These are phyloP conservation scores for Amphilophus citrinellus DNA, from an alignment of 2,113 vertebrate species.

Conservation along the genomic window DNA sequence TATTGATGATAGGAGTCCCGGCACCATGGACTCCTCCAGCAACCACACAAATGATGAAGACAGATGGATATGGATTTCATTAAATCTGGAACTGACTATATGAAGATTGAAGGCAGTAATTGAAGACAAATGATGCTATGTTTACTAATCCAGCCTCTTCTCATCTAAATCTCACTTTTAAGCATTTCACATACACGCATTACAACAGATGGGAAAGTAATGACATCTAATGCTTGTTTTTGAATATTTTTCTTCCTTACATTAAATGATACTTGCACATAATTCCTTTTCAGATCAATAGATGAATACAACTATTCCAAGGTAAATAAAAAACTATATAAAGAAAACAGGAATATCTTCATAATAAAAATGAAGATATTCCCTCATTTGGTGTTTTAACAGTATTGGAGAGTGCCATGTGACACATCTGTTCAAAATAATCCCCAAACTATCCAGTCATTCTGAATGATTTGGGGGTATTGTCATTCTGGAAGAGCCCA, in stretches of 20 bases:
- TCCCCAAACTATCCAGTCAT: background rate
- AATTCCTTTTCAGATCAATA: fast-evolving
- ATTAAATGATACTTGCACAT: background rate
- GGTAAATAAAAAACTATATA: background rate
- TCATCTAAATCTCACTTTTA: conserved; percentile 1
- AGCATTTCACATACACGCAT: background rate
- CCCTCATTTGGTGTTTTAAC: background rate
- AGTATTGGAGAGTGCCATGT: background rate
- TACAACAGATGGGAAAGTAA: background rate
- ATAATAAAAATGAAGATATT: too few species aligned
- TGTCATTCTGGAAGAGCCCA: background rate
- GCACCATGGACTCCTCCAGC: conserved; percentile 47
- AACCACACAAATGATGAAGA: conserved; percentile 70
- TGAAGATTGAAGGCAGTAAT: conserved; percentile 75
- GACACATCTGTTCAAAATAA: background rate
- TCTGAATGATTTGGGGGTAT: background rate
- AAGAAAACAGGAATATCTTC: background rate
- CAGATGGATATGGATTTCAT: conserved; percentile 77
- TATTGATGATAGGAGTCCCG: conserved; percentile 63
- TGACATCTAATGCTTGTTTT: background rate
- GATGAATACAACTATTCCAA: background rate
- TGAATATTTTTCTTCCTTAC: background rate
- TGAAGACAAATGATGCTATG: conserved; percentile 65
- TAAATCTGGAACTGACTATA: conserved; percentile 73
- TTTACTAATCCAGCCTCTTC: conserved; percentile 42